Evolutionary conservation across 2,888 invertebrate genomes (phyloP).

Genomic region (Teinopalpus imperialis): DNA sequence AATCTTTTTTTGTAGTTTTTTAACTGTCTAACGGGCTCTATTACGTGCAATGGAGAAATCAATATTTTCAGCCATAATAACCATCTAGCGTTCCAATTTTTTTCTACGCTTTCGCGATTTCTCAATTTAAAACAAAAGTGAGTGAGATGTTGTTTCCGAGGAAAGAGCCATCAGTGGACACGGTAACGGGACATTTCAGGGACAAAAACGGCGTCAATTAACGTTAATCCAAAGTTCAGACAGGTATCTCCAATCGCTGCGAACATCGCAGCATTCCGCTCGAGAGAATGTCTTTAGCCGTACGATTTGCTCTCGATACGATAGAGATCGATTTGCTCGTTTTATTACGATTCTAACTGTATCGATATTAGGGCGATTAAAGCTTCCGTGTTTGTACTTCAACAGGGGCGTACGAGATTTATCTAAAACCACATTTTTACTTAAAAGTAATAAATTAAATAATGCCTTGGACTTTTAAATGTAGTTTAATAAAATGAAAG

Average conservation of each 20-base stretch:
- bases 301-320: constrained; percentile 76
- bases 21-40: constrained; percentile 15
- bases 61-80: constrained; percentile 33
- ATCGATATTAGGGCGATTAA: constrained; percentile 74
- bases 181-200: constrained; percentile 58
- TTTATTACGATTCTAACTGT: constrained; percentile 77
- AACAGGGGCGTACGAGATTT: constrained; percentile 48
- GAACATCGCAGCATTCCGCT: constrained; percentile 62
- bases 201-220: constrained; percentile 76
- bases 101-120: constrained; percentile 43
- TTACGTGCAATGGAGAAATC: constrained; percentile 33
- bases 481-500: too few relatives aligned
- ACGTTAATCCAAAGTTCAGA: constrained; percentile 64
- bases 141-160: constrained; percentile 46
- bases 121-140: constrained; percentile 41
- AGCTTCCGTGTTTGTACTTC: constrained; percentile 54
- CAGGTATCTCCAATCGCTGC: constrained; percentile 68
- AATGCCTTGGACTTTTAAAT: too few relatives aligned
- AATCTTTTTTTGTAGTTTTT: constrained; percentile 12
- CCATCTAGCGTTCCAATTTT: constrained; percentile 39
- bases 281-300: constrained; percentile 71
- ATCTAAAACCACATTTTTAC: too few relatives aligned
- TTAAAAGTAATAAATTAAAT: too few relatives aligned
- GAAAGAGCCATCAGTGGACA: constrained; percentile 62
- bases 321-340: constrained; percentile 75